These are phyloP conservation scores for Helleia helle DNA, from an alignment of 2,888 invertebrate genomes.

Conservation along the genomic window DNA sequence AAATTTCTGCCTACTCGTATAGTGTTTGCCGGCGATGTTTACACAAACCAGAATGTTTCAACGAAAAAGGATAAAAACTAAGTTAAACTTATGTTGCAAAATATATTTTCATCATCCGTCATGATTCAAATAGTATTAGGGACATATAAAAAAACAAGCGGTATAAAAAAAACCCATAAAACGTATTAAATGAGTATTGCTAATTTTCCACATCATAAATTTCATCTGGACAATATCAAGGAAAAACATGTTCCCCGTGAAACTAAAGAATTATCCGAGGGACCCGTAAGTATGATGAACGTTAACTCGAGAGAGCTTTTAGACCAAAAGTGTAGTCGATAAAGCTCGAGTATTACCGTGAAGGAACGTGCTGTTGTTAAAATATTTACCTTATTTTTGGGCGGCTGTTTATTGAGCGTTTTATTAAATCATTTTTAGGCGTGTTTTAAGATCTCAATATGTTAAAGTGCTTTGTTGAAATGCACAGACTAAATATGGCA, in stretches of 20 bases:
- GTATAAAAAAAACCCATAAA: no score
- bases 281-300: constrained; percentile 16
- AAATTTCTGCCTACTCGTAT: no score
- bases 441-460: background rate
- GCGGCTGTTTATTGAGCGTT: constrained; percentile 1
- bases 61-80: no score
- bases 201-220: background rate
- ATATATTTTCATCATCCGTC: no score
- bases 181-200: background rate
- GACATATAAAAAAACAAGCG: no score
- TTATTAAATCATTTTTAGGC: background rate
- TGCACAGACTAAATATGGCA: background rate
- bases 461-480: background rate
- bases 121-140: no score
- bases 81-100: no score
- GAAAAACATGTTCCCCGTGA: constrained; percentile 4
- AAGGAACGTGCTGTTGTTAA: constrained; percentile 7
- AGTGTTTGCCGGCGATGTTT: no score
- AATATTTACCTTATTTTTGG: constrained; percentile 7
- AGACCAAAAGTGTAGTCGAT: constrained; percentile 15
- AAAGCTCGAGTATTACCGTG: constrained; percentile 11
- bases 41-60: no score
- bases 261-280: constrained; percentile 11
- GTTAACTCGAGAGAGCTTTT: constrained; percentile 18
- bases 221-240: background rate